These are phyloP conservation scores for Xyrichtys novacula DNA, from an alignment of 2,797 vertebrate genomes.

Conservation along the genomic window DNA sequence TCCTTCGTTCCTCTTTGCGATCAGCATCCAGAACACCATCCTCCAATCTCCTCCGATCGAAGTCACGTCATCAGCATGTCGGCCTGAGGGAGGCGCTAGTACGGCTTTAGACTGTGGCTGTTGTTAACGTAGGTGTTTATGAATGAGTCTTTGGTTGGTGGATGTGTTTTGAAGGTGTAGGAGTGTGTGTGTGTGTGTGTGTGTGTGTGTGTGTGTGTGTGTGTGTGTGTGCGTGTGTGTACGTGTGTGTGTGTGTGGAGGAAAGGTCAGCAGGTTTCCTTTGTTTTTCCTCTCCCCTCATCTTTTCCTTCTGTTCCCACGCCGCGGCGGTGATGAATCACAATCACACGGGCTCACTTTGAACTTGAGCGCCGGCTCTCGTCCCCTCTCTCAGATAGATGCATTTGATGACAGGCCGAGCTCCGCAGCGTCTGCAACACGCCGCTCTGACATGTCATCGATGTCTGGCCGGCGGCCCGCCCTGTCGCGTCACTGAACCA, in stretches of 20 bases:
- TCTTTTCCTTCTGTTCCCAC: constrained; percentile 56
- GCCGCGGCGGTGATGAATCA: constrained; percentile 58
- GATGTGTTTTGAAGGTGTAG: constrained; percentile 4
- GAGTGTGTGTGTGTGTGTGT: constrained; percentile 34
- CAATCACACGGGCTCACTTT: constrained; percentile 65
- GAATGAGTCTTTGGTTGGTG: constrained; percentile 22
- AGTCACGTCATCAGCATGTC: background rate
- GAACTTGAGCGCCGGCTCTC: constrained; percentile 55
- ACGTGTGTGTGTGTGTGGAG: constrained; percentile 33
- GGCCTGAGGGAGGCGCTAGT: background rate
- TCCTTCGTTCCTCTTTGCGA: too few relatives aligned
- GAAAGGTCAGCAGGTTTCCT: constrained; percentile 73
- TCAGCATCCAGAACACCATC: too few relatives aligned
- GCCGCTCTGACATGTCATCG: constrained; percentile 59
- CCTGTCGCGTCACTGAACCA: background rate
- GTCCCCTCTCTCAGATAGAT: constrained; percentile 57
- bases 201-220: constrained; percentile 38
- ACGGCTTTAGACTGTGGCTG: background rate
- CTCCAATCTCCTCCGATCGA: too few relatives aligned
- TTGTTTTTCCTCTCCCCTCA: constrained; percentile 55
- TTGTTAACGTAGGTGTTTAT: constrained; percentile 24
- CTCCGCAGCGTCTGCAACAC: constrained; percentile 57
- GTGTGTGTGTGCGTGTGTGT: constrained; percentile 30
- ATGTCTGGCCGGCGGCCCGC: constrained; percentile 36
- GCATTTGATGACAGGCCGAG: constrained; percentile 67